Base-by-base conservation (phyloP, 2,797 vertebrate species). In the Otus scops region DNA sequence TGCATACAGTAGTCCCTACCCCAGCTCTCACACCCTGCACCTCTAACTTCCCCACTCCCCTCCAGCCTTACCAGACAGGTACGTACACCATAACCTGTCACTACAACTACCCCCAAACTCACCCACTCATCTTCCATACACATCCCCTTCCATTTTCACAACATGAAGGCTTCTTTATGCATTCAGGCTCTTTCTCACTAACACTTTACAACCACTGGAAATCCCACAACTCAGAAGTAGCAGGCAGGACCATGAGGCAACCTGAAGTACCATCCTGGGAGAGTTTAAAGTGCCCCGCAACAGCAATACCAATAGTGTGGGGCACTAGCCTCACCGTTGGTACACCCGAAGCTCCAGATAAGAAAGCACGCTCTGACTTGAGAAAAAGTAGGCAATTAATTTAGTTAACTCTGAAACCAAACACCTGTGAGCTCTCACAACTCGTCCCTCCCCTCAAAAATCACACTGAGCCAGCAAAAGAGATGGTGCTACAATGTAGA, bases 271-370 rank as follows among this genome's bases (percentile, higher is more conserved):
- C 27, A 39, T 9, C 45, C 9, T 24, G 5, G 20, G 7, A 80
- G 39, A 75, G 20, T 48, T 47, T 63, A 21, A 54, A 50, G 30
- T 0, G 0, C 27, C 38, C 43, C 1, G 1, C 51, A 84, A 38
- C 24, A 84, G 36, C 0, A 0, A 41, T 3, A 84, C 8, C 65
- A 38, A 22, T 1, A 41, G 23, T 3, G 17, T 7, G 50, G 32
- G 34, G 21, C 27, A 47, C 7, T 0, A 1, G 3, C n/a, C 30
- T 80, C 51, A 70, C 23, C 28, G 78, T n/a, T 50, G 24, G 10
- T 20, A 75, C 3, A 86, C 15, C 15, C 41, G 50, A 73, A 39
- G n/a, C 20, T 64, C 32, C 39, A 81, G 20, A 10, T 20, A 3
- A 85, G 41, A 91, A 92, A 93, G 59, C 27, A 65, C 4, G 19